Evolutionary conservation across 2,888 invertebrate genomes (phyloP).

Genomic region (Hydriomena furcata): DNA sequence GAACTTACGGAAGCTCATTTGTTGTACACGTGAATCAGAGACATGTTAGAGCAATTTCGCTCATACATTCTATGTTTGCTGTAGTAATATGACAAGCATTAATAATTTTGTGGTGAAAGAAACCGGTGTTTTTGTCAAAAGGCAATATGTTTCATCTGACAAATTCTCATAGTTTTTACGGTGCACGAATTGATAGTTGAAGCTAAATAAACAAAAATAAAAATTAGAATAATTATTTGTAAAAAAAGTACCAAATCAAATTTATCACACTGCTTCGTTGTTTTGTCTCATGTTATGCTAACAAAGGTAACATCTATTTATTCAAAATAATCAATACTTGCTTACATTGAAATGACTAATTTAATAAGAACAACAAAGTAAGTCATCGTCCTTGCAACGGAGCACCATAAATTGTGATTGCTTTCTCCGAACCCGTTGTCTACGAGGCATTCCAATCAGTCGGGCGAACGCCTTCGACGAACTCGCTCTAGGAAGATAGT

Average conservation of each 20-base stretch:
- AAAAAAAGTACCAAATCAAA: too few relatives aligned
- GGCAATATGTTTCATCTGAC: too few relatives aligned
- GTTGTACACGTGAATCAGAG: constrained; percentile 22
- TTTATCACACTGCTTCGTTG: too few relatives aligned
- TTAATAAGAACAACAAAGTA: constrained; percentile 33
- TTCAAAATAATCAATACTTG: not conserved
- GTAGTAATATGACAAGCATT: too few relatives aligned
- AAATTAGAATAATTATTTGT: too few relatives aligned
- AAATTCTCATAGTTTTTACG: too few relatives aligned
- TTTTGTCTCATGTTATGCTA: not conserved
- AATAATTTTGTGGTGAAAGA: too few relatives aligned
- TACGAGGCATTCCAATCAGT: constrained; percentile 60
- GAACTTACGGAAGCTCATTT: constrained; percentile 29
- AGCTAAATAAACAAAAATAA: too few relatives aligned
- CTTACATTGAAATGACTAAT: constrained; percentile 24
- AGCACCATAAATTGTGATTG: constrained; percentile 62
- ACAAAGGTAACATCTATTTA: not conserved
- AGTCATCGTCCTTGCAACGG: constrained; percentile 40
- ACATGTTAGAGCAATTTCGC: constrained; percentile 16
- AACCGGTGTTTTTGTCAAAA: too few relatives aligned
- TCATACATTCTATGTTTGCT: constrained; percentile 10
- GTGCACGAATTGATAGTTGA: too few relatives aligned
- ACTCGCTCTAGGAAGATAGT: constrained; percentile 49
- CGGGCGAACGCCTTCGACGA: constrained; percentile 49
- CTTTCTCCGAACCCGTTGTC: constrained; percentile 59